phyloP scores from a whole-genome alignment of 2,797 vertebrate genomes.

The Pteropus rufus region DNA sequence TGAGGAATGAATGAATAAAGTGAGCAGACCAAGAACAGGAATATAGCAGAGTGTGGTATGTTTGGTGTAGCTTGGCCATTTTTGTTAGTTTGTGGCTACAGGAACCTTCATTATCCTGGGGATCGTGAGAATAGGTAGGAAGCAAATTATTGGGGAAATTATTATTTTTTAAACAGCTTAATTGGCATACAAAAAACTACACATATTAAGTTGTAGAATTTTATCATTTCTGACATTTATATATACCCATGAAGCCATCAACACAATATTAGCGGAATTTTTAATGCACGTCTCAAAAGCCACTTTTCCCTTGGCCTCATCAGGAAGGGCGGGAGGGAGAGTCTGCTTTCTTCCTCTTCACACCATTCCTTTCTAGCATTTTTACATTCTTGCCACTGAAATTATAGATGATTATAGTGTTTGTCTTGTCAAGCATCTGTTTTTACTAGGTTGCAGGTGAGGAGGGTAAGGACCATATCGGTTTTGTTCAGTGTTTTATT shows the following conservation, averaged over 20 bases:
- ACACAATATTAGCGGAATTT: not conserved
- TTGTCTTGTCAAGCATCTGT: not conserved
- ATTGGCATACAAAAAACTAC: not conserved
- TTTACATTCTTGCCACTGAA: not conserved
- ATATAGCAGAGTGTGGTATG: not conserved
- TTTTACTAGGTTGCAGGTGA: not conserved
- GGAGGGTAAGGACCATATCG: not conserved
- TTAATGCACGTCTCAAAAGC: not conserved
- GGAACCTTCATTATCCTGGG: not conserved
- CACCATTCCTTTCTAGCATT: not conserved
- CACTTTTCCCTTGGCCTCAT: not conserved
- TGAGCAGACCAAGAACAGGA: not conserved
- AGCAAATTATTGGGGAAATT: not conserved
- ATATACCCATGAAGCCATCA: not conserved
- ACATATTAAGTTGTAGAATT: not conserved
- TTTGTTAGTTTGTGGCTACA: not conserved
- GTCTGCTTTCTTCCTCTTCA: not conserved
- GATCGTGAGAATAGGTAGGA: not conserved
- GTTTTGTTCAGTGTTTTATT: not conserved
- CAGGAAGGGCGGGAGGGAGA: too few species aligned
- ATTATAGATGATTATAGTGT: not conserved
- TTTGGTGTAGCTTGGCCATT: not conserved
- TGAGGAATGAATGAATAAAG: not conserved
- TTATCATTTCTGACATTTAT: not conserved
- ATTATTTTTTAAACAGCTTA: not conserved